Evolutionary conservation across 2,113 vertebrate species (phyloP).

Genomic region (Empidonax traillii): DNA sequence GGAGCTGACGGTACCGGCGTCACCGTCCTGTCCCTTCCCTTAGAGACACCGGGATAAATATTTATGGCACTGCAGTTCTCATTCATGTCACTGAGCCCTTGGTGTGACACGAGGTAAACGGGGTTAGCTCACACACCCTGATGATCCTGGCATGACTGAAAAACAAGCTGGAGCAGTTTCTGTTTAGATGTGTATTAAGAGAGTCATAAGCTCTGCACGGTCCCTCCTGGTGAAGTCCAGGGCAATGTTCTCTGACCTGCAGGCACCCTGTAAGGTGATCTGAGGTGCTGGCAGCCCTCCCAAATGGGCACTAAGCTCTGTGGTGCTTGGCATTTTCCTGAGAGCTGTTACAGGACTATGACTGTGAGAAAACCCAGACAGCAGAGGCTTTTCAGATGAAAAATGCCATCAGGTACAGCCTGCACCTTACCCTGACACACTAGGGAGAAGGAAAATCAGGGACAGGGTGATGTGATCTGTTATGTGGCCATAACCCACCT

Average conservation of each 20-base stretch:
- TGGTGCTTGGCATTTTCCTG: background rate
- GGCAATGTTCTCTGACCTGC: background rate
- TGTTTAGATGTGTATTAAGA: background rate
- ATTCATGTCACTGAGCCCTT: background rate
- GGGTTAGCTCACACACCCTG: background rate
- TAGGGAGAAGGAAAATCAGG: background rate
- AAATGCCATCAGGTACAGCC: background rate
- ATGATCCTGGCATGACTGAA: background rate
- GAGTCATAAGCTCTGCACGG: background rate
- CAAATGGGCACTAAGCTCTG: background rate
- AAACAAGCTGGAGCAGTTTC: background rate
- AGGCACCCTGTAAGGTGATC: background rate
- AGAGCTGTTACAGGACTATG: background rate
- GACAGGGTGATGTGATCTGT: background rate
- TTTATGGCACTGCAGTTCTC: background rate
- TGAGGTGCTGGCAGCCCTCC: background rate
- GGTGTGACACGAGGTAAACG: background rate
- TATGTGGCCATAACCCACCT: background rate
- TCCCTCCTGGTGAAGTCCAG: background rate
- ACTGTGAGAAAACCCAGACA: background rate
- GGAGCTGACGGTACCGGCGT: background rate
- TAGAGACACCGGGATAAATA: constrained; percentile 25
- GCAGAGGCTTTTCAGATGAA: background rate
- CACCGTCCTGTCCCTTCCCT: background rate
- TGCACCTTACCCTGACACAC: background rate